Evolutionary conservation across 2,888 invertebrate genomes (phyloP).

Genomic region (Zaprionus lineosus): DNA sequence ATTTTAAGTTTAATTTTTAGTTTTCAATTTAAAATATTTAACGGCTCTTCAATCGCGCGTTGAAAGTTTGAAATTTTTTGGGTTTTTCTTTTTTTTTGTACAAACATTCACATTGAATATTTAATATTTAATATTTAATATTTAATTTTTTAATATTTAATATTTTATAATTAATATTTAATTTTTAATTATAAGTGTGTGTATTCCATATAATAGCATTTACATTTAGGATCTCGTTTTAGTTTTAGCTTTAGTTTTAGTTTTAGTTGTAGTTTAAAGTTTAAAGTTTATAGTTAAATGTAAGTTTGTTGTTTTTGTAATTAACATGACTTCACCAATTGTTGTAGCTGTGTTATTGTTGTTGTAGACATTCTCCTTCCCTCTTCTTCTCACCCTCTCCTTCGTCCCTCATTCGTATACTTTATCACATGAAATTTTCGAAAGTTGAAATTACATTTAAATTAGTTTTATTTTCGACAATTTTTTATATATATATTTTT

Average conservation of each 20-base stretch:
- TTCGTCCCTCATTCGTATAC: slow-evolving; percentile 57
- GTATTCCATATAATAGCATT: slow-evolving; percentile 46
- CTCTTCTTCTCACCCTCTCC: too few relatives aligned
- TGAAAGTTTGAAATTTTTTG: slow-evolving; percentile 7
- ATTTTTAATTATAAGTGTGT: background rate
- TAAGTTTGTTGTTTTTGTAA: slow-evolving; percentile 69
- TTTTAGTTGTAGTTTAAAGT: slow-evolving; percentile 38
- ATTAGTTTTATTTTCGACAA: slow-evolving; percentile 35
- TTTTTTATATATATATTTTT: background rate
- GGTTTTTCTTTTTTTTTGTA: slow-evolving; percentile 44
- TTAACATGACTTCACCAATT: slow-evolving; percentile 54
- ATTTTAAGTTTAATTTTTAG: slow-evolving; percentile 54
- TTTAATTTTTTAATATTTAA: background rate
- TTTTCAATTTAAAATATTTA: slow-evolving; percentile 61
- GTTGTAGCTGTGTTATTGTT: slow-evolving; percentile 24
- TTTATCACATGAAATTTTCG: slow-evolving; percentile 75
- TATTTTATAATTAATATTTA: too few relatives aligned
- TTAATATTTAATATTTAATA: slow-evolving; percentile 12
- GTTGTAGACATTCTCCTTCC: slow-evolving; percentile 18
- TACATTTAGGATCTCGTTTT: slow-evolving; percentile 61
- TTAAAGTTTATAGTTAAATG: slow-evolving; percentile 52
- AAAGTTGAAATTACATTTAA: slow-evolving; percentile 68
- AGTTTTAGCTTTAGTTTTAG: too few relatives aligned
- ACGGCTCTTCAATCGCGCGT: slow-evolving; percentile 30
- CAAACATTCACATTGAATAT: slow-evolving; percentile 64